Percentiles rank a stretch among this genome's conserved stretches.
These are phyloP conservation scores for Syngnathoides biaculeatus DNA, from an alignment of 2,113 vertebrate genomes.

Conservation along the genomic window DNA sequence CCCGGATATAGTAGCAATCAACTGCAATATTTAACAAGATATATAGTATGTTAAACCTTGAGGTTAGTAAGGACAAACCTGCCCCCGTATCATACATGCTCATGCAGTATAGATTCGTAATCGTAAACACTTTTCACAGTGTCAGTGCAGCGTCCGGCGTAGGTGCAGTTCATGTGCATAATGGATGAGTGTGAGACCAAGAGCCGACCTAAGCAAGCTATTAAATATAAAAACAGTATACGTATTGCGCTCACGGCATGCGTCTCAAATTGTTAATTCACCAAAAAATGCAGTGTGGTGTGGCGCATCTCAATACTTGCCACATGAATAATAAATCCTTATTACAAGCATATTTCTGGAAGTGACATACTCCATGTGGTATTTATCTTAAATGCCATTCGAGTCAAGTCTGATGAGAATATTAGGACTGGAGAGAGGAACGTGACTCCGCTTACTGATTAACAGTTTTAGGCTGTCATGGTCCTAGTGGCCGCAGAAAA, in stretches of 20 bases:
- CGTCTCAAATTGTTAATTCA: constrained; percentile 59
- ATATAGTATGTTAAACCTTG: background rate
- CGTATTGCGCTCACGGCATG: constrained; percentile 30
- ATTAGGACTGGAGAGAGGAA: constrained; percentile 37
- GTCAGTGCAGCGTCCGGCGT: constrained; percentile 34
- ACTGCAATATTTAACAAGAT: no score
- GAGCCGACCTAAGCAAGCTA: constrained; percentile 61
- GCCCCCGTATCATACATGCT: background rate
- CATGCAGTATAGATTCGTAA: constrained; percentile 10
- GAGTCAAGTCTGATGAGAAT: constrained; percentile 59
- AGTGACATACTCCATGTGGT: constrained; percentile 57
- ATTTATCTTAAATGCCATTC: constrained; percentile 71
- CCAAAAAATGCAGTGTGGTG: constrained; percentile 35
- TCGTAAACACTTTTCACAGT: constrained; percentile 20
- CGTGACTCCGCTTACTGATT: constrained; percentile 44
- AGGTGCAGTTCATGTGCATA: constrained; percentile 55
- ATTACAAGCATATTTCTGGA: constrained; percentile 48
- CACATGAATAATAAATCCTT: constrained; percentile 57
- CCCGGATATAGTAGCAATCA: no score
- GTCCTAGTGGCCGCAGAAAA: constrained; percentile 24
- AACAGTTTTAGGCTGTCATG: constrained; percentile 54
- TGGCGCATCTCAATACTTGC: constrained; percentile 40
- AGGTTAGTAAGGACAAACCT: constrained; percentile 17
- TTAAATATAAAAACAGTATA: constrained; percentile 58
- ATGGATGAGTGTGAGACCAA: constrained; percentile 47